phyloP scores from a whole-genome alignment of 1,140 invertebrate genomes.

The roundworm (Caenorhabditis elegans) region DNA sequence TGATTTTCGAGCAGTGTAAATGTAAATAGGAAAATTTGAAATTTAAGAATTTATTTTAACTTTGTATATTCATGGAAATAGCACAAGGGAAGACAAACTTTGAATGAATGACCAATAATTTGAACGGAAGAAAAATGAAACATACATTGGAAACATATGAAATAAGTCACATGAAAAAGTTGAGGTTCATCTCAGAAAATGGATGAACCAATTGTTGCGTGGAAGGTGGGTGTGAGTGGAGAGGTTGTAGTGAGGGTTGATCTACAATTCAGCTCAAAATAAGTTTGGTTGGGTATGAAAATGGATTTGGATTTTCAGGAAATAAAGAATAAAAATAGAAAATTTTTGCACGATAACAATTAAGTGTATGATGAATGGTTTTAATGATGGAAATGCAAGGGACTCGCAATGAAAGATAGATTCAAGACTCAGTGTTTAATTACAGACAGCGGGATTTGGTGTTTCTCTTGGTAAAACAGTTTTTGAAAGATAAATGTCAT shows the following conservation, averaged over 20 bases:
- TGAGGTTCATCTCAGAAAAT: not conserved
- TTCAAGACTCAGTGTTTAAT: not conserved
- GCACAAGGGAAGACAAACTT: not conserved
- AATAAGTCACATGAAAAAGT: not conserved
- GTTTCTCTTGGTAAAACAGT: not conserved
- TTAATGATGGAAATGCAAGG: not conserved
- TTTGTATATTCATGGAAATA: too few species aligned
- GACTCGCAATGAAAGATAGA: not conserved
- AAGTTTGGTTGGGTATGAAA: not conserved
- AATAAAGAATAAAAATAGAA: not conserved
- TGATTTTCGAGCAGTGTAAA: too few species aligned
- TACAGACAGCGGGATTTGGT: not conserved
- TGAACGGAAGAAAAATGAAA: not conserved
- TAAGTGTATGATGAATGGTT: not conserved
- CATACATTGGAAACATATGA: too few species aligned
- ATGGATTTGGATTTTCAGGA: not conserved
- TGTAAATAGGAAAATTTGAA: too few species aligned
- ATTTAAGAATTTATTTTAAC: too few species aligned
- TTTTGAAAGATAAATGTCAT: not conserved
- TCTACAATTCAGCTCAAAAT: not conserved
- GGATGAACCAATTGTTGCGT: not conserved
- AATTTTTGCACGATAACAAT: not conserved
- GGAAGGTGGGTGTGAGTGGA: not conserved
- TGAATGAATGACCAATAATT: not conserved
- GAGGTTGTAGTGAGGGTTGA: constrained; percentile 3